A percentile compares a stretch with the other conserved stretches of the same genome.
Evolutionary conservation across 2,888 invertebrate species (phyloP).

Genomic region (Pomacea canaliculata): DNA sequence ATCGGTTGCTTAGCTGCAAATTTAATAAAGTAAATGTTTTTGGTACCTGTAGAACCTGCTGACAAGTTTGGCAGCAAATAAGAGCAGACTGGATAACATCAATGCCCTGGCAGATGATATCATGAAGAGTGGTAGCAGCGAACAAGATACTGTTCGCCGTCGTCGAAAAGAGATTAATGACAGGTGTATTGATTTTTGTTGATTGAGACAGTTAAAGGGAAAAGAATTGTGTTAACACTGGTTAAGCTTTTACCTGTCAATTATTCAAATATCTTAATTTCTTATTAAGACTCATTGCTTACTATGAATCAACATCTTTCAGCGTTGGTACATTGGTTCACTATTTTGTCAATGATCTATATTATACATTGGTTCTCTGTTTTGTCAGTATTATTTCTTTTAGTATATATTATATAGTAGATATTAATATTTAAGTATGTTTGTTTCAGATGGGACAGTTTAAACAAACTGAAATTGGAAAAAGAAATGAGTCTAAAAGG

Average conservation of each 20-base stretch:
- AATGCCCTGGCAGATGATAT: slow-evolving; percentile 88
- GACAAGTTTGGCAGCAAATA: slow-evolving; percentile 94
- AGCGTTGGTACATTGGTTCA: not conserved
- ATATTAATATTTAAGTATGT: not conserved
- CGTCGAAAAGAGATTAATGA: slow-evolving; percentile 87
- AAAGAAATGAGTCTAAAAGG: slow-evolving; percentile 93
- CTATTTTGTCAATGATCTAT: not conserved
- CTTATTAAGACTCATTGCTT: no score
- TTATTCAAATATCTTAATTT: no score
- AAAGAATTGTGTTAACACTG: not conserved
- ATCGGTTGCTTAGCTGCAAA: no score
- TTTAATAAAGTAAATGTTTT: no score
- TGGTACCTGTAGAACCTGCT: slow-evolving; percentile 77
- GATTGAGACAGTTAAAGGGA: not conserved
- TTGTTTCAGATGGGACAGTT: slow-evolving; percentile 79
- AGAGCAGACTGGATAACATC: slow-evolving; percentile 89
- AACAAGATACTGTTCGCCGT: slow-evolving; percentile 82
- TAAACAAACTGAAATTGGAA: slow-evolving; percentile 87
- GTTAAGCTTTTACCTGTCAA: no score
- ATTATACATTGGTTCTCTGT: not conserved
- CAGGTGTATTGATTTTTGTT: slow-evolving; percentile 69
- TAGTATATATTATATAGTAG: not conserved
- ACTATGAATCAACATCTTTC: no score
- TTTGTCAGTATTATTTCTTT: not conserved
- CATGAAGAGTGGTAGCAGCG: slow-evolving; percentile 86